phyloP scores from a whole-genome alignment of 2,888 invertebrate genomes.

The Melitaea athalia region DNA sequence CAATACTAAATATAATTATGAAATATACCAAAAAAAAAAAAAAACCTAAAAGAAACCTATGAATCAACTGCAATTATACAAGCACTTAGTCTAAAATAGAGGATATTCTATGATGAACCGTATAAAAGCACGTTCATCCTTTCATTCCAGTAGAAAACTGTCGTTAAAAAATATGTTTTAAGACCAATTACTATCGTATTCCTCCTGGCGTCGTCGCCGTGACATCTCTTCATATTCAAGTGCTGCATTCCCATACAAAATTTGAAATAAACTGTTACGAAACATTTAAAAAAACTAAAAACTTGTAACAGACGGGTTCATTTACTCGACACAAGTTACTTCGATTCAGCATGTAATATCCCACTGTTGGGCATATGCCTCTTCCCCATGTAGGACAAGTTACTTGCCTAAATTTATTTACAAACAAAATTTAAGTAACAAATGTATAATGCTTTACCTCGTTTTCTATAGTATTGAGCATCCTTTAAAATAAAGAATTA shows the following conservation, averaged over 20 bases:
- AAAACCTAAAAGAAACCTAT: too few relatives aligned
- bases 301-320: neutral
- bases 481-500: too few relatives aligned
- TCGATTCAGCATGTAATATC: too few relatives aligned
- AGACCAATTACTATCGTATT: constrained; percentile 12
- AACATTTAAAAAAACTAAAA: neutral
- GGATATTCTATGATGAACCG: constrained; percentile 3
- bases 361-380: too few relatives aligned
- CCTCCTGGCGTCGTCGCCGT: constrained; percentile 9
- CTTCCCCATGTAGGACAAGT: too few relatives aligned
- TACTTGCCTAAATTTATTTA: neutral
- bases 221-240: constrained; percentile 14
- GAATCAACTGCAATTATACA: neutral
- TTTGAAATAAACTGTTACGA: constrained; percentile 25
- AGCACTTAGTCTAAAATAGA: constrained; percentile 5
- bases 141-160: constrained; percentile 1
- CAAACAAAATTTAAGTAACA: neutral
- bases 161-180: neutral
- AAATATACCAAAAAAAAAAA: neutral
- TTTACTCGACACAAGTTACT: neutral
- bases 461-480: neutral
- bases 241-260: constrained; percentile 22
- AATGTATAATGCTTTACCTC: neutral
- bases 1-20: too few relatives aligned
- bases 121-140: constrained; percentile 8